Percentiles rank a stretch among this genome's conserved stretches.
phyloP scores from a whole-genome alignment of 2,113 vertebrate genomes.

The Varanus salvator region DNA sequence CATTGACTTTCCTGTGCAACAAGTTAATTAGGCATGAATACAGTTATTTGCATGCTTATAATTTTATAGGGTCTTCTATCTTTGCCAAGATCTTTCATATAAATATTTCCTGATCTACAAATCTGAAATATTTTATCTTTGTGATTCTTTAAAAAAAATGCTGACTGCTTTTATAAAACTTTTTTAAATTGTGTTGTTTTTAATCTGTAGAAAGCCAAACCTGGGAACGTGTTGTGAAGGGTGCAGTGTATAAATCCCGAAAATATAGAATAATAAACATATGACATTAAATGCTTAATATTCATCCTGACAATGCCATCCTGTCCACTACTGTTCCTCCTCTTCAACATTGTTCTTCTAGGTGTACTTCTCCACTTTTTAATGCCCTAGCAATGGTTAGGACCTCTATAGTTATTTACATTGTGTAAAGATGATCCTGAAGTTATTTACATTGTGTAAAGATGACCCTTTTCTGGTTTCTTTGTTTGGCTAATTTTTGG shows the following conservation, averaged over 20 bases:
- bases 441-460: not conserved
- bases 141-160: not conserved
- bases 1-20: not conserved
- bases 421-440: not conserved
- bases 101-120: not conserved
- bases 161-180: too few species aligned
- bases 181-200: too few species aligned
- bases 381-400: conserved; percentile 10
- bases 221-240: not conserved
- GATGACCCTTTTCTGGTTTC: not conserved
- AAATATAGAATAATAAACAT: not conserved
- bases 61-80: not conserved
- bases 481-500: not conserved
- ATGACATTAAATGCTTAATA: not conserved
- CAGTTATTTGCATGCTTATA: not conserved
- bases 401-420: not conserved
- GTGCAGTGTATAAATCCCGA: not conserved
- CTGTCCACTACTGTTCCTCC: not conserved
- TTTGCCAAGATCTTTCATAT: not conserved
- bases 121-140: not conserved
- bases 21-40: not conserved
- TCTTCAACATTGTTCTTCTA: conserved; percentile 1
- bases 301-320: not conserved
- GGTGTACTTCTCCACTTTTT: conserved; percentile 4
- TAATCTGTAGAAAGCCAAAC: not conserved